Percentiles rank a stretch among this genome's conserved stretches.
These are phyloP conservation scores for Trochalopteron elliotii DNA, from an alignment of 2,113 vertebrate species.

Conservation along the genomic window DNA sequence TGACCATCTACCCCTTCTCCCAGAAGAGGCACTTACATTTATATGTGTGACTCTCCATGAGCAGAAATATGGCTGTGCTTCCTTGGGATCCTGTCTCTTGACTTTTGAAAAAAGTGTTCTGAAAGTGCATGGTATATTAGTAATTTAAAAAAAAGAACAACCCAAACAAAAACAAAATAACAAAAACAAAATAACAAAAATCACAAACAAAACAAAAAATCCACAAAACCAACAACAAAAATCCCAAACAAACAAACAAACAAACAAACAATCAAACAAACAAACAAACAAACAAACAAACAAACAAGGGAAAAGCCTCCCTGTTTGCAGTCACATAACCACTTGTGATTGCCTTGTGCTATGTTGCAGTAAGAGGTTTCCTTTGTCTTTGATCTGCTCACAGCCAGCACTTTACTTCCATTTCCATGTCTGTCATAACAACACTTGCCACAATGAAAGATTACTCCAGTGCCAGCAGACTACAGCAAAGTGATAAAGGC, in stretches of 20 bases:
- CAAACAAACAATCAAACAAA: no score
- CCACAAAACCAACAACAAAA: not conserved
- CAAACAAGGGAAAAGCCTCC: rapidly evolving
- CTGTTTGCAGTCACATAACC: not conserved
- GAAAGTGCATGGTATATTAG: not conserved
- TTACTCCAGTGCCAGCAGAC: not conserved
- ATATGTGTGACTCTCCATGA: not conserved
- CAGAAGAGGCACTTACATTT: not conserved
- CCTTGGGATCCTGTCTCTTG: not conserved
- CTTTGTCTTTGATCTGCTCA: not conserved
- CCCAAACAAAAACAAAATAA: no score
- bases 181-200: not conserved
- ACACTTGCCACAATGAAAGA: not conserved
- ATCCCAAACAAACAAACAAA: no score
- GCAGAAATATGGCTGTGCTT: not conserved
- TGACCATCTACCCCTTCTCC: not conserved
- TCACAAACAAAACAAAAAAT: no score
- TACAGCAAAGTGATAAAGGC: not conserved
- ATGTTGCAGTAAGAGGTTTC: not conserved
- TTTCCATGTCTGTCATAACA: not conserved
- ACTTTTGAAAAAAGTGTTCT: not conserved
- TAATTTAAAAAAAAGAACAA: not conserved
- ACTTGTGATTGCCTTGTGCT: not conserved
- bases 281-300: no score
- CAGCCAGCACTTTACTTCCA: not conserved